Percentiles rank a stretch among this genome's conserved stretches.
phyloP scores from a whole-genome alignment of 53 echinoderm and acorn worm genomes.

The Pentamera pediparva region DNA sequence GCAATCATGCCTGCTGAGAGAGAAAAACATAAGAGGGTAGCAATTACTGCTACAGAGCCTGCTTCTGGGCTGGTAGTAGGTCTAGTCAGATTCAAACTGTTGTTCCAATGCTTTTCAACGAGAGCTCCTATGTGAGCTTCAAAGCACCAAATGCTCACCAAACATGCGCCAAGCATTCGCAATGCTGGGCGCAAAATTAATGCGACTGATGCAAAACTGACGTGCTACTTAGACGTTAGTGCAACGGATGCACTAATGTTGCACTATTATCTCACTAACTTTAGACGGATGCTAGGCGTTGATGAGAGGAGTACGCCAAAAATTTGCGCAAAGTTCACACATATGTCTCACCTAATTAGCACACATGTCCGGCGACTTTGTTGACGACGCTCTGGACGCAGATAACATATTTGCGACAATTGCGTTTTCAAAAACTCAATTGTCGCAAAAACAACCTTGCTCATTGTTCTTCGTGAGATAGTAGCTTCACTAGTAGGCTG shows the following conservation, averaged over 20 bases:
- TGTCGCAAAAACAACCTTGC: not conserved
- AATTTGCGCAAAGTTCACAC: not conserved
- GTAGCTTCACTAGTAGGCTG: not conserved
- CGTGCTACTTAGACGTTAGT: not conserved
- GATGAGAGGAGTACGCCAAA: too few relatives aligned
- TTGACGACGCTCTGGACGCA: too few relatives aligned
- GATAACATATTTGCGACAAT: not conserved
- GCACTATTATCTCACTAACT: not conserved
- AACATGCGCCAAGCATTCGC: too few relatives aligned
- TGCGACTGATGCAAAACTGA: too few relatives aligned
- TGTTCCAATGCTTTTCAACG: conserved; percentile 2
- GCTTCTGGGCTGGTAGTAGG: conserved; percentile 4
- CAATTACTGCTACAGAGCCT: too few relatives aligned
- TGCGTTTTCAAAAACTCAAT: not conserved
- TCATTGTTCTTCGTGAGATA: too few relatives aligned
- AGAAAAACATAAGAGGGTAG: too few relatives aligned
- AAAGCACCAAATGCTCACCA: too few relatives aligned
- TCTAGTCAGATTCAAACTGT: not conserved
- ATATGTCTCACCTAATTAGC: not conserved
- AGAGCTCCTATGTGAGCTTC: not conserved
- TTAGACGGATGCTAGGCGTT: too few relatives aligned
- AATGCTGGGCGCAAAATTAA: not conserved
- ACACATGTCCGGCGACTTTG: too few relatives aligned
- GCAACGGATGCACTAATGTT: not conserved
- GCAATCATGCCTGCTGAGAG: too few relatives aligned